These are phyloP conservation scores for Alentia gelatinosa DNA, from an alignment of 2,888 invertebrate species.

Conservation along the genomic window DNA sequence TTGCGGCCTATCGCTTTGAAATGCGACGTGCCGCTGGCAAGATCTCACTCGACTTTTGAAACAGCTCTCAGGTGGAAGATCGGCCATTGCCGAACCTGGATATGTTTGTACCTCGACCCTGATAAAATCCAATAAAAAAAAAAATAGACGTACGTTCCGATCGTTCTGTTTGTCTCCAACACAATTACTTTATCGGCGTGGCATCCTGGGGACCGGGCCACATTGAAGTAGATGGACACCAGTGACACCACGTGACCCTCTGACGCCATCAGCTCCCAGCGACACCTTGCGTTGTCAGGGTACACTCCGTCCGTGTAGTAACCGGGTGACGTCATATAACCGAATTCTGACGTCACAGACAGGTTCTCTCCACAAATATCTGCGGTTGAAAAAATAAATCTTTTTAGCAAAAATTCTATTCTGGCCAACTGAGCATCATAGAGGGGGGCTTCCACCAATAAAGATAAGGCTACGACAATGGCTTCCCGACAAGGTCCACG, in stretches of 20 bases:
- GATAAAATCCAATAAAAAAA: no score
- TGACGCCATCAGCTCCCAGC: neutral
- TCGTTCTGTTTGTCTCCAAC: neutral
- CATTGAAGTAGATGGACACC: neutral
- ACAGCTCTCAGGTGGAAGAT: no score
- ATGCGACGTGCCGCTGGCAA: no score
- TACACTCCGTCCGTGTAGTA: neutral
- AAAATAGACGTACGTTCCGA: neutral
- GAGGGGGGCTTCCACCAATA: neutral
- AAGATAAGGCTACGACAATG: neutral
- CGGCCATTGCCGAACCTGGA: no score
- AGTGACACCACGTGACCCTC: neutral
- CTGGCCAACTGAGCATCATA: neutral
- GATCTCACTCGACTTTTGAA: no score
- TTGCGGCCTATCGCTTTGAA: no score
- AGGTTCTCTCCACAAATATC: neutral
- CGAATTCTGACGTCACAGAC: neutral
- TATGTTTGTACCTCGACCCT: no score
- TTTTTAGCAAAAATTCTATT: neutral
- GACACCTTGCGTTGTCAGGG: neutral
- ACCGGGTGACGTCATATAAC: neutral
- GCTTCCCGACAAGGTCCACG: neutral
- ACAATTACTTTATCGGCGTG: neutral
- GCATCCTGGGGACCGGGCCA: neutral
- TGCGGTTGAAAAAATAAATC: neutral